These are phyloP conservation scores for Halcyon leucocephala DNA, from an alignment of 2,797 vertebrate genomes.

Conservation along the genomic window DNA sequence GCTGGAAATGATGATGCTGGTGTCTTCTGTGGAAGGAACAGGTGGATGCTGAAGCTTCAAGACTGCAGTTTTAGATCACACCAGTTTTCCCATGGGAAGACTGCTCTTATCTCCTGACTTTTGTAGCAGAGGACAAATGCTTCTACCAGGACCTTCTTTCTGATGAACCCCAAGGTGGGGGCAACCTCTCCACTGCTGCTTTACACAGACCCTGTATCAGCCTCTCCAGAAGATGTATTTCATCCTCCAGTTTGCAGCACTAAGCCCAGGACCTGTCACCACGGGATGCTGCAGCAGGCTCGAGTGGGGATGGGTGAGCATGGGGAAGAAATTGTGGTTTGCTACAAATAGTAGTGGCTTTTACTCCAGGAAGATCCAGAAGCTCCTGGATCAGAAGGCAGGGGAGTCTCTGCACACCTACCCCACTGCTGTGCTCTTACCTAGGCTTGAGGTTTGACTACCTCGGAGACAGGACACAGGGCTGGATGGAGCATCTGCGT, in stretches of 20 bases:
- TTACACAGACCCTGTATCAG: neutral
- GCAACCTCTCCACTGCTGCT: neutral
- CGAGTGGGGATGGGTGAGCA: neutral
- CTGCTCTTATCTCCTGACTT: fast-evolving
- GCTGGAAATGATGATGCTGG: constrained; percentile 74
- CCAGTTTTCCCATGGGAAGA: neutral
- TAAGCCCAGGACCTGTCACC: neutral
- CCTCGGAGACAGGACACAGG: neutral
- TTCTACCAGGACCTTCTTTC: neutral
- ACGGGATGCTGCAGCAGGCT: neutral
- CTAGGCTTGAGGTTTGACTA: neutral
- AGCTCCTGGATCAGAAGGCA: neutral
- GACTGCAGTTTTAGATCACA: neutral
- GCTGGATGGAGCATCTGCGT: fast-evolving
- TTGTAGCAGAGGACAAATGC: neutral
- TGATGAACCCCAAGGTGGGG: neutral
- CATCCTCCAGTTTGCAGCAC: neutral
- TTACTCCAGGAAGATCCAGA: neutral
- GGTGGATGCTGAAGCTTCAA: neutral
- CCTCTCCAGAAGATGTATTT: neutral
- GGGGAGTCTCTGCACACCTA: neutral
- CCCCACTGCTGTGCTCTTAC: neutral
- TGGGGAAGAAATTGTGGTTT: neutral
- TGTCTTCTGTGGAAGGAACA: constrained; percentile 31
- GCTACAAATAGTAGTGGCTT: neutral